These are phyloP conservation scores for Capreolus pygargus DNA, from an alignment of 2,113 vertebrate genomes.

Conservation along the genomic window DNA sequence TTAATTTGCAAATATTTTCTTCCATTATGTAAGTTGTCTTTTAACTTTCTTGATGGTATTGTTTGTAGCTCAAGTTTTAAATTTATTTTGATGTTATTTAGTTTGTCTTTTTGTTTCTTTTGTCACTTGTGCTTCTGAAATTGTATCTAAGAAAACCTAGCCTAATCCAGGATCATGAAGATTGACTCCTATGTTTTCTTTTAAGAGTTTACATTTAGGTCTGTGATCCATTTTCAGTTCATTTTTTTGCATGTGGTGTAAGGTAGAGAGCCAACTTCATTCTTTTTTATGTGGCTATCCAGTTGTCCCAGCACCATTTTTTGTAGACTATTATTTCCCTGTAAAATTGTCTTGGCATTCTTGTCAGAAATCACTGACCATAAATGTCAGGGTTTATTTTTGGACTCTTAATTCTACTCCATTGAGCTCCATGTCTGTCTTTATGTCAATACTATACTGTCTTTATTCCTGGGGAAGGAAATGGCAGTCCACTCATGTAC, in stretches of 20 bases:
- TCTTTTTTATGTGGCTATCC: neutral
- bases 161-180: neutral
- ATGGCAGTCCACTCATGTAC: neutral
- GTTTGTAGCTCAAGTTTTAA: neutral
- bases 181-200: neutral
- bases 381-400: neutral
- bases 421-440: neutral
- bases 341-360: neutral
- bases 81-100: neutral
- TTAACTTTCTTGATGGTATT: neutral
- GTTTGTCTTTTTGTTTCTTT: neutral
- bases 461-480: neutral
- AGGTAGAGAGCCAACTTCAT: neutral
- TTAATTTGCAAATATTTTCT: neutral
- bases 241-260: neutral
- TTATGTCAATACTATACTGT: neutral
- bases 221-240: neutral
- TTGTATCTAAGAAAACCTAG: neutral
- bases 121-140: neutral
- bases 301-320: neutral
- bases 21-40: neutral
- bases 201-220: neutral
- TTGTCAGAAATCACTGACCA: neutral
- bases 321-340: neutral
- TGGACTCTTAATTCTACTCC: neutral